Base-by-base conservation (phyloP, 1,140 invertebrate genomes). In the Venturia canescens region DNA sequence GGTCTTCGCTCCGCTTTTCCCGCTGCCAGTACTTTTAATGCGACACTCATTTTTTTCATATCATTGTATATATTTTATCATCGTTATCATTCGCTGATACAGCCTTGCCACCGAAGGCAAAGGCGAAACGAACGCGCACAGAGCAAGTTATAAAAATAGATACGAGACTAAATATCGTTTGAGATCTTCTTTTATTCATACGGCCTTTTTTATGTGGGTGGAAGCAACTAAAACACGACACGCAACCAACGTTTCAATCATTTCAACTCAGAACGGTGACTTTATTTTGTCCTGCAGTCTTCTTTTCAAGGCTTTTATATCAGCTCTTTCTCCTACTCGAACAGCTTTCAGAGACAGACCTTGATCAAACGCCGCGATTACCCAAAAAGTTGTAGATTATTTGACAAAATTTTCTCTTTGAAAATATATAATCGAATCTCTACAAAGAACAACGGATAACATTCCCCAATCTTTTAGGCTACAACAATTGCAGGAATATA, bases 61-160 rank as follows among this genome's bases (percentile, higher is more conserved):
- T 48, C 71, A 48, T 48, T 27, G 23, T 71, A 21, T 18, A 27
- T 71, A 71, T 34, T 57, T 57, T 23, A 57, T 57, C 21, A 57
- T 57, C 53, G 53, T 57, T 57, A 57, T 57, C 53, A 57, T 23
- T 57, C 53, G 53, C 53, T 57, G 53, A 23, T 57, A 57, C 21
- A n/a, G 18, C 53, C 6, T 21, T 57, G 21, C 21, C 21, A 23
- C 53, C 3, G 11, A 44, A 44, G 38, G 5, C 38, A 9, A 5
- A 3, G 11, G 11, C 2, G 7, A 9, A 70, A 38, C 18, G 67
- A 27, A 18, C n/a, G n/a, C n/a, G n/a, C n/a, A n/a, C 29, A 70
- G 67, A 38, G 5, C 3, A 34, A 34, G 31, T 13, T 11, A 44
- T 44, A 44, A 44, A 44, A 44, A 44, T 44, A 3, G 38, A 44